Evolutionary conservation across 2,888 invertebrate species (phyloP).

Genomic region (Choreutis nemorana): DNA sequence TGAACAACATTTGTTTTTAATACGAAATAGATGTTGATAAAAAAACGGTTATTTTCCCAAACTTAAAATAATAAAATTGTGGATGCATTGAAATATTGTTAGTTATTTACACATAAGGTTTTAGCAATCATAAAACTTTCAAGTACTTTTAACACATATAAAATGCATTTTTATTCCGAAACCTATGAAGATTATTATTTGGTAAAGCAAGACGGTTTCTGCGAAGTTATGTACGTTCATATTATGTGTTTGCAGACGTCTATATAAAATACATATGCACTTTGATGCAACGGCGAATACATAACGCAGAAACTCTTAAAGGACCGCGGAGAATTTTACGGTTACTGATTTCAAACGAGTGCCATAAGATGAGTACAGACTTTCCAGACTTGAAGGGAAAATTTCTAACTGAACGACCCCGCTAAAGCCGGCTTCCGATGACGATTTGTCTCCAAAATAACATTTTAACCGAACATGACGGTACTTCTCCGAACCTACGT

Average conservation of each 20-base stretch:
- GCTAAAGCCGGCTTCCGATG: slow-evolving; percentile 22
- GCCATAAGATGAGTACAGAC: slow-evolving; percentile 40
- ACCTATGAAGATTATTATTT: too few species aligned
- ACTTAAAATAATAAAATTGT: too few species aligned
- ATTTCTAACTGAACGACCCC: slow-evolving; percentile 46
- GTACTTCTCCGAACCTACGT: slow-evolving; percentile 21
- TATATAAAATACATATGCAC: slow-evolving; percentile 20
- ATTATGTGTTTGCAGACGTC: slow-evolving; percentile 13
- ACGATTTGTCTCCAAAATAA: slow-evolving; percentile 21
- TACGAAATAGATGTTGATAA: too few species aligned
- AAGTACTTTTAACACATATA: too few species aligned
- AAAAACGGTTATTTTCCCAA: too few species aligned
- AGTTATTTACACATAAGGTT: too few species aligned
- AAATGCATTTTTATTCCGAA: too few species aligned
- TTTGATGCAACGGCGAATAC: slow-evolving; percentile 19
- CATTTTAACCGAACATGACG: slow-evolving; percentile 15
- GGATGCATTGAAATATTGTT: too few species aligned
- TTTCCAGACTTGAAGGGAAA: slow-evolving; percentile 30
- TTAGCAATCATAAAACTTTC: too few species aligned
- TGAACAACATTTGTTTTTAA: too few species aligned
- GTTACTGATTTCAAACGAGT: slow-evolving; percentile 37
- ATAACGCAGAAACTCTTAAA: slow-evolving; percentile 18
- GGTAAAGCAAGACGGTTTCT: too few species aligned
- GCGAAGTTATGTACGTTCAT: too few species aligned
- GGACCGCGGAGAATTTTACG: slow-evolving; percentile 57